Conservation (phyloP, 2,113 vertebrate species). For the Seriola quinqueradiata region DNA sequence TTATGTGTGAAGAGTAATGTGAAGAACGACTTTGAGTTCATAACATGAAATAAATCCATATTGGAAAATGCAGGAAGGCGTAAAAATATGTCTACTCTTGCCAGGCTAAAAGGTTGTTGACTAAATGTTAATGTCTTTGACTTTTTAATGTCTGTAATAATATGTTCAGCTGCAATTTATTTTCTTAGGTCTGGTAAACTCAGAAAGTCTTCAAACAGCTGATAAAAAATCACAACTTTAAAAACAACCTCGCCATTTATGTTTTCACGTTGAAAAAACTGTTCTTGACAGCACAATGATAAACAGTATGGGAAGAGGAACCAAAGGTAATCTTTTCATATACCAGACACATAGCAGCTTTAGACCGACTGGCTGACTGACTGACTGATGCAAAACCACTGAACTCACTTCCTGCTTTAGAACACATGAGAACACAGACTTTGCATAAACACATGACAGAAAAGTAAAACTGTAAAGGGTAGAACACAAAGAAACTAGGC, state of each 20-base stretch:
- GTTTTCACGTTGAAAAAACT: neutral
- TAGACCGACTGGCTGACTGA: neutral
- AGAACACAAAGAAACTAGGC: neutral
- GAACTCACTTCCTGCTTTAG: neutral
- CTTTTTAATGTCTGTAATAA: too few relatives aligned
- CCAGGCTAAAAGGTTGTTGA: neutral
- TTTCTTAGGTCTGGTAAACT: neutral
- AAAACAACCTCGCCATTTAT: neutral
- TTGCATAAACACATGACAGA: conserved; percentile 12
- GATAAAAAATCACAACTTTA: neutral
- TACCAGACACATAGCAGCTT: neutral
- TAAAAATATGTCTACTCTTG: neutral
- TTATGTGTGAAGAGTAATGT: neutral
- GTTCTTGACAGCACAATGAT: neutral
- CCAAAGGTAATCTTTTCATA: neutral
- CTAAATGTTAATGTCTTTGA: too few relatives aligned
- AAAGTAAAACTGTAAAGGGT: neutral
- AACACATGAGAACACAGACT: neutral
- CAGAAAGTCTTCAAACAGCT: too few relatives aligned
- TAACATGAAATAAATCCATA: neutral
- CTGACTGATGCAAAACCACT: conserved; percentile 28
- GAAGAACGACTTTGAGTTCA: neutral
- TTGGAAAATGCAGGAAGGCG: neutral
- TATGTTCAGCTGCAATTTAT: neutral
- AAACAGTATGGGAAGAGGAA: neutral